Conservation (phyloP, 2,797 vertebrate genomes). For the Cirrhinus molitorella region DNA sequence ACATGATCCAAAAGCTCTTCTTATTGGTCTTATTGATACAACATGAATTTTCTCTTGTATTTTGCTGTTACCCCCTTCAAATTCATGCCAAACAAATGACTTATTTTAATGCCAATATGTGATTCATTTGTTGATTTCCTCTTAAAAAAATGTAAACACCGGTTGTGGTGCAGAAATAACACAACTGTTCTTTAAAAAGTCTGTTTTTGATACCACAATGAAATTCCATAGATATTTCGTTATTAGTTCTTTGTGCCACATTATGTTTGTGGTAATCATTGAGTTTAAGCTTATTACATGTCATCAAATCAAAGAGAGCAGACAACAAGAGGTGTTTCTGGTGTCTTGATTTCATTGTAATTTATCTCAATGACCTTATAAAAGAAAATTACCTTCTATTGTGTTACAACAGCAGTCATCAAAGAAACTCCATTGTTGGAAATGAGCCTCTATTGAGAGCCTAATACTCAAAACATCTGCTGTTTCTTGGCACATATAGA, state of each 20-base stretch:
- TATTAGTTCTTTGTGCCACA: background rate
- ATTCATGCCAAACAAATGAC: background rate
- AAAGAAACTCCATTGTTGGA: constrained; percentile 20
- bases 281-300: constrained; percentile 4
- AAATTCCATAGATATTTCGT: background rate
- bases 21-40: background rate
- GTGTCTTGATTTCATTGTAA: background rate
- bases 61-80: background rate
- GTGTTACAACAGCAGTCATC: constrained; percentile 12
- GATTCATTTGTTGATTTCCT: background rate
- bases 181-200: background rate
- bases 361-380: constrained; percentile 1
- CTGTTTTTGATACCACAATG: background rate
- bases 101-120: background rate
- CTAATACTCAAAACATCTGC: constrained; percentile 15
- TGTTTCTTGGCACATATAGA: constrained; percentile 29
- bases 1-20: background rate
- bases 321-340: constrained; percentile 12
- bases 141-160: background rate
- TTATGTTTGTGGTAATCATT: constrained; percentile 2
- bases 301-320: constrained; percentile 25
- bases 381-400: constrained; percentile 22
- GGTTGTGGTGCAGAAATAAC: background rate
- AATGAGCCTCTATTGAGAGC: constrained; percentile 11
- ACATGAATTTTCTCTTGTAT: background rate